Conservation (phyloP, 1,140 invertebrate genomes). For the Eurosta solidaginis region DNA sequence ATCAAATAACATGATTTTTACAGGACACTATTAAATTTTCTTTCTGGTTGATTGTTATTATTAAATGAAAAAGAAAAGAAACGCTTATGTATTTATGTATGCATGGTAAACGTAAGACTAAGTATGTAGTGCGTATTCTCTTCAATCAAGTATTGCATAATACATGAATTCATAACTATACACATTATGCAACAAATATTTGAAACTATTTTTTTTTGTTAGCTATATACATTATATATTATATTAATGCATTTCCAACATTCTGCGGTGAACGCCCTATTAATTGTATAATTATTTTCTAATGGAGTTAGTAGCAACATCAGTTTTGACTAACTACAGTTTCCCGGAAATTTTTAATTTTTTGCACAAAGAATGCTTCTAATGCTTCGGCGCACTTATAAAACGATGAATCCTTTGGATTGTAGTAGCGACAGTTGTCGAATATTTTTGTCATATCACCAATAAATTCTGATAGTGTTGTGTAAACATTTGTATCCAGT, state of each 20-base stretch:
- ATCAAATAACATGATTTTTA: neutral
- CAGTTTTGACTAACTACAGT: slow-evolving; percentile 61
- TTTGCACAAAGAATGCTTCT: slow-evolving; percentile 94
- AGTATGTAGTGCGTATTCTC: neutral
- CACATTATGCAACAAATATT: slow-evolving; percentile 20
- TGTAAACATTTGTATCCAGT: slow-evolving; percentile 82
- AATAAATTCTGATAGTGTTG: slow-evolving; percentile 90
- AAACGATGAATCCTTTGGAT: slow-evolving; percentile 92
- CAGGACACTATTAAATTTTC: neutral
- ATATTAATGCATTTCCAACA: too few species aligned
- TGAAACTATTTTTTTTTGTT: too few species aligned
- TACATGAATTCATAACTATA: neutral
- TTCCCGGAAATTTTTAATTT: slow-evolving; percentile 83
- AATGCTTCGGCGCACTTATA: slow-evolving; percentile 93
- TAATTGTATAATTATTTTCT: neutral
- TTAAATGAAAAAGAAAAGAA: slow-evolving; percentile 12
- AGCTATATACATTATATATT: slow-evolving; percentile 9
- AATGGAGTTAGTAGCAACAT: slow-evolving; percentile 37
- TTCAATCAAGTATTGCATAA: neutral
- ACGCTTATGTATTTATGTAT: neutral
- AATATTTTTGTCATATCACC: slow-evolving; percentile 98
- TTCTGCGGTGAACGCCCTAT: neutral
- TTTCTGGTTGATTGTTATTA: neutral
- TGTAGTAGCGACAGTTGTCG: slow-evolving; percentile 97
- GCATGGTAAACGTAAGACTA: too few species aligned